phyloP scores from a whole-genome alignment of 2,888 invertebrate genomes.

The Hirtodrosophila histrioides region DNA sequence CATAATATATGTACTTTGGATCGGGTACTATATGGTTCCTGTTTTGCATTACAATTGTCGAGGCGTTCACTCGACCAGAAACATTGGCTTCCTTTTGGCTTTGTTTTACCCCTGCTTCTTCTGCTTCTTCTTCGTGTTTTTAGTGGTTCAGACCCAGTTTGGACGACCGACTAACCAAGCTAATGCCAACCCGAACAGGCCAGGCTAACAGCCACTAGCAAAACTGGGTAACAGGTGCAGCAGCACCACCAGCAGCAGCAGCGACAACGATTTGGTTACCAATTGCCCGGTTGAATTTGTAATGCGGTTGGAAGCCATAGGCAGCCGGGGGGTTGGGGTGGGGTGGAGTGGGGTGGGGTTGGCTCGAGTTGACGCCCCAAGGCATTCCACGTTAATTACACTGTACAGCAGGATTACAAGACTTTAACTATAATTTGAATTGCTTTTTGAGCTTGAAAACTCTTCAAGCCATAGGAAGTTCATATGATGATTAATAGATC shows the following conservation, averaged over 20 bases:
- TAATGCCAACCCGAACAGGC: constrained; percentile 23
- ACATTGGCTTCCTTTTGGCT: constrained; percentile 74
- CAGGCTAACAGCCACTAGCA: constrained; percentile 40
- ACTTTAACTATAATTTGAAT: neutral
- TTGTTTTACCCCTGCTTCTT: constrained; percentile 19
- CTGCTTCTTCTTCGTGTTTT: constrained; percentile 17
- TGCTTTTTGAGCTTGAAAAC: neutral
- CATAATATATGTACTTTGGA: neutral
- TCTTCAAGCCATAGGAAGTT: neutral
- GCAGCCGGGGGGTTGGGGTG: constrained; percentile 27
- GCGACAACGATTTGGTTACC: constrained; percentile 57
- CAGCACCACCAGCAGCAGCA: constrained; percentile 11
- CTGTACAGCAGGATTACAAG: constrained; percentile 37
- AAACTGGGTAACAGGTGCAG: constrained; percentile 76
- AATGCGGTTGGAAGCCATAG: constrained; percentile 69
- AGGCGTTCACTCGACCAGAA: constrained; percentile 69
- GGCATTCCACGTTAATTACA: constrained; percentile 44
- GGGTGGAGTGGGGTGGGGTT: constrained; percentile 16
- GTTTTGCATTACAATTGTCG: constrained; percentile 73
- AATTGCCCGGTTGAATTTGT: constrained; percentile 26
- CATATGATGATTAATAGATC: too few species aligned
- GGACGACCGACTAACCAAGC: constrained; percentile 73
- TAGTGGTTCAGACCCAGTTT: constrained; percentile 64
- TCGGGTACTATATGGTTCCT: constrained; percentile 72
- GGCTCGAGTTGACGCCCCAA: constrained; percentile 11